Evolutionary conservation across 2,888 invertebrate genomes (phyloP).

Genomic region (Parnassius mnemosyne): DNA sequence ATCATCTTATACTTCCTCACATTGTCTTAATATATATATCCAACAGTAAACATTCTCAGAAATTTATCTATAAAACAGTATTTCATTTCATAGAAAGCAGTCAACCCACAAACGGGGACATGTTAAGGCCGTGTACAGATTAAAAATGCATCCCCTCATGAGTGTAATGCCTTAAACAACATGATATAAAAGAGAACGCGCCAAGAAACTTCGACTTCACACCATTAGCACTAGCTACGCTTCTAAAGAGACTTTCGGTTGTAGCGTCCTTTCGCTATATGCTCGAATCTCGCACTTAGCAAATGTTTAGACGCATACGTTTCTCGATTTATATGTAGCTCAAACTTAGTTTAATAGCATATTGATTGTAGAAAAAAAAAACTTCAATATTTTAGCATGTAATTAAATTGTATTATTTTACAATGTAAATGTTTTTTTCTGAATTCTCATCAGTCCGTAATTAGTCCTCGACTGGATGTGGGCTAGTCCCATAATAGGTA

Average conservation of each 20-base stretch:
- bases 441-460: too few species aligned
- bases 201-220: background rate
- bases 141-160: background rate
- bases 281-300: background rate
- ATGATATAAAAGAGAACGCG: background rate
- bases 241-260: constrained; percentile 1
- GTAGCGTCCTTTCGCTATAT: background rate
- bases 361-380: too few species aligned
- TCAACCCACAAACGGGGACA: background rate
- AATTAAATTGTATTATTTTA: too few species aligned
- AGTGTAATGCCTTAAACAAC: background rate
- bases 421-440: too few species aligned
- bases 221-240: background rate
- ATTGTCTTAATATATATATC: background rate
- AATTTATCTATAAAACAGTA: background rate
- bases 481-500: too few species aligned
- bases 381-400: too few species aligned
- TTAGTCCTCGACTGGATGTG: too few species aligned
- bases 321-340: background rate
- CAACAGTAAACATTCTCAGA: background rate
- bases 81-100: constrained; percentile 1
- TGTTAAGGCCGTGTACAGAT: background rate
- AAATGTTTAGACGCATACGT: background rate
- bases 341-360: background rate
- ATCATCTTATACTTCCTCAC: background rate